Evolutionary conservation across 1,140 invertebrate genomes (phyloP), one percentile per base, ranked within the genome.

Genomic region (Lasioglossum baleicum): DNA sequence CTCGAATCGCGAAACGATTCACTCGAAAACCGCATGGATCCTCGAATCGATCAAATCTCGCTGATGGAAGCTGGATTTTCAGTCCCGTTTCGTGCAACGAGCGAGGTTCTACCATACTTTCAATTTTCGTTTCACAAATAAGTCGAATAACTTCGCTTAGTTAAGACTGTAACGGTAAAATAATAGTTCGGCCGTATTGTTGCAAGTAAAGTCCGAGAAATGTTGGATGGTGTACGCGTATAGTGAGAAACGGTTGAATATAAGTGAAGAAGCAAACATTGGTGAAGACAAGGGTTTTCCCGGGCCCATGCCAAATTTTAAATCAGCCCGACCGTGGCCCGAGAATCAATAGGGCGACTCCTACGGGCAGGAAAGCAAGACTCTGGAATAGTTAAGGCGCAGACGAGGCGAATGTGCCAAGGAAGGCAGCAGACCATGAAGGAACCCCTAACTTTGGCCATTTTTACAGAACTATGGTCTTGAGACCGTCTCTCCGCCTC

Each of bases 241-340:
- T n/a, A 58, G 20, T n/a, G 20, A 0, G 56, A 58, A 58, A 58
- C 56, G 56, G 22, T 58, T 58, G 56, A 58, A 58, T 58, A 58
- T 58, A 58, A 58, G 56, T 58, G 20, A 10, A 58, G 56, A 8
- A 58, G 7, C 56, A n/a, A 58, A 58, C 56, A 44, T 56, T 56
- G n/a, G 60, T 15, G 13, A 35, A 44, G 76, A 73, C 26, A 61
- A 78, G 44, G 64, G 42, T 44, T 31, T 65, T 15, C n/a, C 20
- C 26, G 3, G 7, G n/a, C 13, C 13, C 13, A 42, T 73, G 76
- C 76, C 76, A 79, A 79, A 79, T 79, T 56, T 73, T 79, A 79
- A 60, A 73, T 73, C 76, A 79, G 70, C 22, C 26, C 22, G 10
- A 7, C 15, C 17, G 44, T 22, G 10, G 22, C 20, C 22, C 15